Evolutionary conservation across 2,888 invertebrate species (phyloP).

Genomic region (Eurois occulta): DNA sequence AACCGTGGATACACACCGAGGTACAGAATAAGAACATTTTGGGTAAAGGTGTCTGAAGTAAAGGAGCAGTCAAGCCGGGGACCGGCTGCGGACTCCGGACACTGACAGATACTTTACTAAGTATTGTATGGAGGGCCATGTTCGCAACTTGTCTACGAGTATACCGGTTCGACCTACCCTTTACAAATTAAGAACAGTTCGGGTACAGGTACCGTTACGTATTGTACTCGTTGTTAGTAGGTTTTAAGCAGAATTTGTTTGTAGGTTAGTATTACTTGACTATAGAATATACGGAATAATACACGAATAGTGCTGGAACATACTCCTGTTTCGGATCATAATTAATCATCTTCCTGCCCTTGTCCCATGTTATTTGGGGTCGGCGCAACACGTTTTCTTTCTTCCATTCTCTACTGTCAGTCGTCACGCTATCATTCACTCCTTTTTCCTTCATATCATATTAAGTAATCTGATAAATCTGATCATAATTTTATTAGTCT

Average conservation of each 20-base stretch:
- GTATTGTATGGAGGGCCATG: not conserved
- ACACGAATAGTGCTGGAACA: not conserved
- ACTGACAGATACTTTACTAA: not conserved
- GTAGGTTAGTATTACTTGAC: not conserved
- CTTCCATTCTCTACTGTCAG: too few species aligned
- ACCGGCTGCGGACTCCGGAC: not conserved
- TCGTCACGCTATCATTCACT: too few species aligned
- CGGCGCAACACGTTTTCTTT: too few species aligned
- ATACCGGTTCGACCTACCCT: not conserved
- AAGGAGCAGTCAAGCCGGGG: not conserved
- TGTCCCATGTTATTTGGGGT: too few species aligned
- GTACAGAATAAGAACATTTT: not conserved
- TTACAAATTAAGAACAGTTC: not conserved
- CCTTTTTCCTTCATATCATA: too few species aligned
- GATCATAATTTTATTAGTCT: too few species aligned
- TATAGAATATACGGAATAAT: not conserved
- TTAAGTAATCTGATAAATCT: too few species aligned
- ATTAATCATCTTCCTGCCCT: too few species aligned
- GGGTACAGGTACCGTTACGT: not conserved
- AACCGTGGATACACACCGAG: conserved; percentile 8
- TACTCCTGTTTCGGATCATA: not conserved
- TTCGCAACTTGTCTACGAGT: not conserved
- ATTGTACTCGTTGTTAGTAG: not conserved
- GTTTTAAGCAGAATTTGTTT: not conserved
- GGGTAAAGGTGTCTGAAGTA: not conserved